phyloP scores from a whole-genome alignment of 2,797 vertebrate species.

The Phoebastria nigripes region DNA sequence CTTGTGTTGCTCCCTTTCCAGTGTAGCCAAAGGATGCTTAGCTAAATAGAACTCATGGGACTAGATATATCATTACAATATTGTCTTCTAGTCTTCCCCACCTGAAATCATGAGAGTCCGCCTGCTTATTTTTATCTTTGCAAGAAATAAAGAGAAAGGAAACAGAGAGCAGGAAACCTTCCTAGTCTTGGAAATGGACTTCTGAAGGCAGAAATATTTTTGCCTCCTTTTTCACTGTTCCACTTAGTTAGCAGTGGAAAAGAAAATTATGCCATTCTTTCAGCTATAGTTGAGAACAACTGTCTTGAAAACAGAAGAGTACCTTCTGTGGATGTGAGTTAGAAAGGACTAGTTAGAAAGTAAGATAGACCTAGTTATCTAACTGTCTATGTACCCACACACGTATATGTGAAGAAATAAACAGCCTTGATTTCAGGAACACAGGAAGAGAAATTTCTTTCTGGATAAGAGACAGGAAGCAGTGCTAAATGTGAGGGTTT shows the following conservation, averaged over 20 bases:
- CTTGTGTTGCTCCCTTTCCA: not conserved
- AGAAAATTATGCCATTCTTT: not conserved
- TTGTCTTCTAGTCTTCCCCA: not conserved
- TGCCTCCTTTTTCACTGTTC: not conserved
- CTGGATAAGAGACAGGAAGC: not conserved
- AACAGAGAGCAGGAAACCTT: not conserved
- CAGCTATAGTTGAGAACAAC: not conserved
- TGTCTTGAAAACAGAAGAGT: not conserved
- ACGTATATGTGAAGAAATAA: not conserved
- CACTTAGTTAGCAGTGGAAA: not conserved
- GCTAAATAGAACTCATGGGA: not conserved
- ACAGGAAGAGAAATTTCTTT: not conserved
- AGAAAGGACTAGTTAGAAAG: not conserved
- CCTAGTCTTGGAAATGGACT: not conserved
- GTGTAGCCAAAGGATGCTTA: not conserved
- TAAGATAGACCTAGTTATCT: not conserved
- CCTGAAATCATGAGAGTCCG: not conserved
- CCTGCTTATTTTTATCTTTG: not conserved
- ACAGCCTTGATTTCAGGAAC: not conserved
- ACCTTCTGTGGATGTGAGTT: rapidly evolving
- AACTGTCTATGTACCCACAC: not conserved
- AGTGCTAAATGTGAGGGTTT: not conserved
- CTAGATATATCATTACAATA: not conserved
- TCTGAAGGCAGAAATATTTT: not conserved
- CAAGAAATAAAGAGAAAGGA: not conserved